Evolutionary conservation across 2,113 vertebrate genomes (phyloP).

Genomic region (Mixornis gularis): DNA sequence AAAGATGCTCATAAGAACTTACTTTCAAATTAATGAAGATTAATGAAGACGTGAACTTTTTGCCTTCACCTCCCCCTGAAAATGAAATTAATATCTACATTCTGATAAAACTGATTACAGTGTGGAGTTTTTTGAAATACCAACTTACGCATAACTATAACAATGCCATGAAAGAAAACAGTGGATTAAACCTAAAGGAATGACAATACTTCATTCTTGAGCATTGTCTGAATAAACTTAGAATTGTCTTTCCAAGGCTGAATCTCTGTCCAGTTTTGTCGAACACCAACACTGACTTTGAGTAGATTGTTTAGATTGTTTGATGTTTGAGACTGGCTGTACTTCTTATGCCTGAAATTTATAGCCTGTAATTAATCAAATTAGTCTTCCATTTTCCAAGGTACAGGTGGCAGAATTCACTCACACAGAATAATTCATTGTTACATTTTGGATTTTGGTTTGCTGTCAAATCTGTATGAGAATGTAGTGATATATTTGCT

Average conservation of each 20-base stretch:
- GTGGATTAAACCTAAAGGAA: background rate
- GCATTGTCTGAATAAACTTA: background rate
- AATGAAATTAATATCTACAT: background rate
- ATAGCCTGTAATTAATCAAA: background rate
- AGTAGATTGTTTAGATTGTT: background rate
- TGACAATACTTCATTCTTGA: background rate
- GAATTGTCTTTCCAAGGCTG: slow-evolving; percentile 7
- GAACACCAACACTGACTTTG: background rate
- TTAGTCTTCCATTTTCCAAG: background rate
- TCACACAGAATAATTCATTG: background rate
- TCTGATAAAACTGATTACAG: background rate
- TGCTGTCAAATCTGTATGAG: background rate
- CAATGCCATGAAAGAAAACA: background rate
- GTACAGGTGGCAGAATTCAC: background rate
- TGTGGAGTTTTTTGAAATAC: background rate
- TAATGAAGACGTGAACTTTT: background rate
- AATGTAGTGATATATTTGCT: background rate
- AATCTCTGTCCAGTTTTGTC: background rate
- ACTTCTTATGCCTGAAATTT: background rate
- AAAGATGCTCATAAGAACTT: background rate
- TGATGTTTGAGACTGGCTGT: background rate
- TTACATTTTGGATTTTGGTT: background rate
- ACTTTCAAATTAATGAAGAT: background rate
- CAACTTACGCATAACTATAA: background rate
- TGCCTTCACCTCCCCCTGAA: background rate